These are phyloP conservation scores for Phenganax stokvisi DNA, from an alignment of 92 coral and sea anemone species.

Conservation along the genomic window DNA sequence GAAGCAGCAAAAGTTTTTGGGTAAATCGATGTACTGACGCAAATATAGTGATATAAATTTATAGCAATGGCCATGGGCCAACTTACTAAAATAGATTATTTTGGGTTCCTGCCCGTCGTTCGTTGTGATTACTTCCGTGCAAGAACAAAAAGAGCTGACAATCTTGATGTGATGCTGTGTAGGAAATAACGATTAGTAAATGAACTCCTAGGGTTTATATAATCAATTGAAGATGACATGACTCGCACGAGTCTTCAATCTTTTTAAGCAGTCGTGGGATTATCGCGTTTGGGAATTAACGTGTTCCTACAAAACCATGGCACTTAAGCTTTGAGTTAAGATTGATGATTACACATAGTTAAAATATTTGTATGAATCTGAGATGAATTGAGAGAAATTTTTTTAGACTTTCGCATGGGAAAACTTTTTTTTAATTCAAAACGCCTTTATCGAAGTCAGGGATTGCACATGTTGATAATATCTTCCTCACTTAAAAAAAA, in stretches of 20 bases:
- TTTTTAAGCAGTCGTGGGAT: not conserved
- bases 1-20: not conserved
- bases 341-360: not conserved
- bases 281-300: not conserved
- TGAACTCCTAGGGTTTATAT: constrained; percentile 5
- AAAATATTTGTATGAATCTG: too few relatives aligned
- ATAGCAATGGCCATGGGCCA: too few relatives aligned
- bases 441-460: too few relatives aligned
- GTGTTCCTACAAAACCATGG: not conserved
- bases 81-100: too few relatives aligned
- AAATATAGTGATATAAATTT: not conserved
- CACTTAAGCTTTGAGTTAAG: not conserved
- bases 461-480: too few relatives aligned
- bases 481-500: too few relatives aligned
- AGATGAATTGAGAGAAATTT: too few relatives aligned
- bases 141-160: not conserved
- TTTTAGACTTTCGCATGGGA: too few relatives aligned
- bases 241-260: not conserved
- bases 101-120: not conserved
- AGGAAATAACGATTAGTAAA: not conserved
- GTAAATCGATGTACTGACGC: not conserved
- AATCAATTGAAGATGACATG: constrained; percentile 9
- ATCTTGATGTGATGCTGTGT: not conserved
- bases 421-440: too few relatives aligned
- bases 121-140: not conserved